These are phyloP conservation scores for Diarsia brunnea DNA, from an alignment of 2,888 invertebrate genomes.

Conservation along the genomic window DNA sequence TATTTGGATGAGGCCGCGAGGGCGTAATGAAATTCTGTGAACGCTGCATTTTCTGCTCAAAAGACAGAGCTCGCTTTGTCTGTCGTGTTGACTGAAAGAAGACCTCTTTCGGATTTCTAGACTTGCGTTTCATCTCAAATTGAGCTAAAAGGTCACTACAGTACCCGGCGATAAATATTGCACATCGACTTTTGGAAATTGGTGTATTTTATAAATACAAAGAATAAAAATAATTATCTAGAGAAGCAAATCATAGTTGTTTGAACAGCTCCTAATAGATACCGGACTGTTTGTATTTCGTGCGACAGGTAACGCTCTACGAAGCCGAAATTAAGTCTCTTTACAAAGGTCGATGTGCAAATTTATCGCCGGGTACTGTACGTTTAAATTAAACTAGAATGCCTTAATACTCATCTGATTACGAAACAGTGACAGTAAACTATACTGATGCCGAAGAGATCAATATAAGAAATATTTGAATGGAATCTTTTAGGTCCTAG, in stretches of 20 bases:
- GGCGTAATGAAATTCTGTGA: constrained; percentile 57
- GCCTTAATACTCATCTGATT: neutral
- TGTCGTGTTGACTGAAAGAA: neutral
- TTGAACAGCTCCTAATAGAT: too few species aligned
- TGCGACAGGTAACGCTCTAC: too few species aligned
- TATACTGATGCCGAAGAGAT: neutral
- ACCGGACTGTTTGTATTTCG: too few species aligned
- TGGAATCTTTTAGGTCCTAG: neutral
- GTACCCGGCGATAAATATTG: too few species aligned
- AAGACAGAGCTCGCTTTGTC: neutral
- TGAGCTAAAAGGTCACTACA: neutral
- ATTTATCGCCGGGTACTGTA: too few species aligned
- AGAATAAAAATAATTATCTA: too few species aligned
- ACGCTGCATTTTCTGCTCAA: constrained; percentile 38
- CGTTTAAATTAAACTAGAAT: neutral
- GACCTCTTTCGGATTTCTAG: neutral
- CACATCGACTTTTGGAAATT: too few species aligned
- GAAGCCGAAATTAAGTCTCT: too few species aligned
- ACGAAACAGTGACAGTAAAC: neutral
- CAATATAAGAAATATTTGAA: neutral
- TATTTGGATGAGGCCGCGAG: constrained; percentile 65
- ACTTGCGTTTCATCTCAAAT: neutral
- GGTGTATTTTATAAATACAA: too few species aligned
- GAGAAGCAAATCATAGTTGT: too few species aligned
- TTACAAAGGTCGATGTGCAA: too few species aligned